Base-by-base conservation (phyloP, 2,888 invertebrate species). In the Oscheius sp. region DNA sequence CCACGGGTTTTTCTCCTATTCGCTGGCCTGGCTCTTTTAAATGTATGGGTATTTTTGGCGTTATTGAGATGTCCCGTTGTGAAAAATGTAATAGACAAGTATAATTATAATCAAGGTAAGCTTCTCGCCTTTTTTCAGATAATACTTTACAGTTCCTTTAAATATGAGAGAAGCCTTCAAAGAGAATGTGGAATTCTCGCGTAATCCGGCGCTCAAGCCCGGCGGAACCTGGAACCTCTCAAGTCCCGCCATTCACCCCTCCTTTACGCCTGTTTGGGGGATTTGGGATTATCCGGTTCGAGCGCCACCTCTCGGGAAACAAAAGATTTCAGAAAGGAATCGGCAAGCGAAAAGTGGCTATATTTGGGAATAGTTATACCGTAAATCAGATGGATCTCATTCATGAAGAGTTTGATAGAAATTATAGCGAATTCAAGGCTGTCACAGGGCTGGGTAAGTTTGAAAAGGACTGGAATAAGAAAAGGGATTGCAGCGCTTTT, bases 331-430 rank as follows among this genome's bases (percentile, higher is more conserved):
- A 45, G 63, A 63, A 63, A 23, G 46, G 46, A 2, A 43, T 43
- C 21, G 63, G 63, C 1, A 45, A 2, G n/a, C 23, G 1, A 13
- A 63, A 46, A 45, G 45, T 63, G 6, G 13, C 45, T 16, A 43
- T 63, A 21, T 12, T 63, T 16, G 63, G 63, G 25, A 46, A 63
- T 45, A 63, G 63, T 21, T 63, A 63, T 27, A 25, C 46, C 7
- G 25, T 63, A 6, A 63, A 63, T 9, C 43, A 63, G 25, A 45
- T 23, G 9, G 27, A 43, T 16, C 6, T 63, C 7, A 45, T 63
- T 23, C 46, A 63, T 3, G 63, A 63, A 13, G 46, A 3, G 2
- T 63, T 63, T 23, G 3, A 21, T 21, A 45, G 25, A 21, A 63
- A 63, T 12, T 45, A 63, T 43, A 63, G 45, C n/a, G 9, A 63